Evolutionary conservation across 2,113 vertebrate species (phyloP).

Genomic region (Butorides virescens): DNA sequence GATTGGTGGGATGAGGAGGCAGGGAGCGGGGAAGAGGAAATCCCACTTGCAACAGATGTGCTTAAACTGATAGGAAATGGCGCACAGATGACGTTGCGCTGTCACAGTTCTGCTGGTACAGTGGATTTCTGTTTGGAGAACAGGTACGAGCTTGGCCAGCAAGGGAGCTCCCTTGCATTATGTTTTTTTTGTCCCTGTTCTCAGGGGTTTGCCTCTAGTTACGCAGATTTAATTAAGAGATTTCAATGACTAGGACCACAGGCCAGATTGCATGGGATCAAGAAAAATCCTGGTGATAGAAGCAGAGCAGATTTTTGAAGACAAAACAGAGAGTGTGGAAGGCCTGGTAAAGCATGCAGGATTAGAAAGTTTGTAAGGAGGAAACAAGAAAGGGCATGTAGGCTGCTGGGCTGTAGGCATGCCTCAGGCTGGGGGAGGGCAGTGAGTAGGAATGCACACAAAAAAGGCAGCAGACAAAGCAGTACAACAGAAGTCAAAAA

Average conservation of each 20-base stretch:
- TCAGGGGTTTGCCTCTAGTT: neutral
- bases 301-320: neutral
- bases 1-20: neutral
- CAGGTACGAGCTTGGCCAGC: neutral
- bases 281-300: neutral
- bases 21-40: neutral
- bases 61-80: neutral
- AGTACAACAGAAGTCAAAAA: neutral
- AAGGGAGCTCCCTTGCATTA: neutral
- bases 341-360: neutral
- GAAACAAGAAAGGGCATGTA: neutral
- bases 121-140: neutral
- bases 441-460: neutral
- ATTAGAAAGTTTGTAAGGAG: neutral
- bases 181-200: neutral
- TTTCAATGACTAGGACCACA: neutral
- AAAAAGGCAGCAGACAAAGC: neutral
- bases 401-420: neutral
- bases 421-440: neutral
- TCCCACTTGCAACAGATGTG: neutral
- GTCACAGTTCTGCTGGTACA: neutral
- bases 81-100: neutral
- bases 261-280: neutral
- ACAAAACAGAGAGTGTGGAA: neutral
- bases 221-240: neutral